These are phyloP conservation scores for Clarias magur DNA, from an alignment of 2,113 vertebrate species.

Conservation along the genomic window DNA sequence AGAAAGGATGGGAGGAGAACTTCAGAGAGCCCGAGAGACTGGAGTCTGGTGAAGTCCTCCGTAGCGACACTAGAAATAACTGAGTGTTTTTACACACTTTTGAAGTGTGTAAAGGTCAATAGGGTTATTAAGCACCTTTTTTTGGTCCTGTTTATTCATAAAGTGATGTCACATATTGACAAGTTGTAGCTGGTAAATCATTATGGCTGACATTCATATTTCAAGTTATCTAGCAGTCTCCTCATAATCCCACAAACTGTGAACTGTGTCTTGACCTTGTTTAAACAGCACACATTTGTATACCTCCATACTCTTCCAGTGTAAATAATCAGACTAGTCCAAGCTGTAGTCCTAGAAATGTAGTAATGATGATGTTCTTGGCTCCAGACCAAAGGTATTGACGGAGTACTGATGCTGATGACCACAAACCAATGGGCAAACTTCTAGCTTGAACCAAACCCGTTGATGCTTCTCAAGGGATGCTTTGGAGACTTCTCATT, in stretches of 20 bases:
- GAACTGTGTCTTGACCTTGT: not conserved
- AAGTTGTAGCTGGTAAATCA: not conserved
- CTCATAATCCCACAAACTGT: not conserved
- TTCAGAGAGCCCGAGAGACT: conserved; percentile 4
- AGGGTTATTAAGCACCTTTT: not conserved
- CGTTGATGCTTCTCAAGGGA: not conserved
- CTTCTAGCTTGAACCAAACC: not conserved
- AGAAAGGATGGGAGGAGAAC: conserved; percentile 2
- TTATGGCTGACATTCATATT: not conserved
- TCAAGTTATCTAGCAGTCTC: not conserved
- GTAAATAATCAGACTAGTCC: not conserved
- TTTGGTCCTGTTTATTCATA: not conserved
- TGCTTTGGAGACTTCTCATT: not conserved
- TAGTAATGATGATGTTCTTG: not conserved
- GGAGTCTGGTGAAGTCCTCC: conserved; percentile 10
- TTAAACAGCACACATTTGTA: not conserved
- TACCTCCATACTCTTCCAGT: not conserved
- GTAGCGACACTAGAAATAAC: not conserved
- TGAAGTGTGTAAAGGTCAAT: conserved; percentile 2
- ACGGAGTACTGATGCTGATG: not conserved
- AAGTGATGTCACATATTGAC: not conserved
- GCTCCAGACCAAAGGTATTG: not conserved
- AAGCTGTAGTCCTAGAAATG: not conserved
- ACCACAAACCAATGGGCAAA: not conserved
- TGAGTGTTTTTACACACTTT: not conserved